Percentiles rank a stretch among this genome's conserved stretches.
These are phyloP conservation scores for Brachyhypopomus occidentalis DNA, from an alignment of 2,113 vertebrate species.

Conservation along the genomic window DNA sequence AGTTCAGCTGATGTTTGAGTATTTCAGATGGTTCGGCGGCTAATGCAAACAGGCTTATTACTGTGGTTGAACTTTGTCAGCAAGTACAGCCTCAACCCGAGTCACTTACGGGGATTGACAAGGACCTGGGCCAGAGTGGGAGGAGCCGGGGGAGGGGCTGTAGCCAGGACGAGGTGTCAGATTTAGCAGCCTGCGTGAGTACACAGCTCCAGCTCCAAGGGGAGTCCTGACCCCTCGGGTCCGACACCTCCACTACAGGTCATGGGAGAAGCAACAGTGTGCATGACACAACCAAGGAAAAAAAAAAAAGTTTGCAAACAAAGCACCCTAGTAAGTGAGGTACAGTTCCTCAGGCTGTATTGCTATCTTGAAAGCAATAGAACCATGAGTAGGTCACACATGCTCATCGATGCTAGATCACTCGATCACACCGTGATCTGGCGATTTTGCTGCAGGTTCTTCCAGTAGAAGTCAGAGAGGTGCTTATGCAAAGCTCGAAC, in stretches of 20 bases:
- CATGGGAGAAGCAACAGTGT: conserved; percentile 47
- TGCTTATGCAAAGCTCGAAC: neutral
- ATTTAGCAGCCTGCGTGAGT: conserved; percentile 47
- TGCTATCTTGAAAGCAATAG: too few relatives aligned
- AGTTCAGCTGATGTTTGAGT: neutral
- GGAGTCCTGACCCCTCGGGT: conserved; percentile 40
- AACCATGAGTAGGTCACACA: too few relatives aligned
- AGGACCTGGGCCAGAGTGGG: neutral
- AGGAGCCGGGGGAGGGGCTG: conserved; percentile 35
- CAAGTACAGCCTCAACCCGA: neutral
- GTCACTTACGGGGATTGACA: conserved; percentile 11
- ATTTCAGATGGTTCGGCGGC: neutral
- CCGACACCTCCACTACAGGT: conserved; percentile 52
- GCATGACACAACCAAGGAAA: neutral
- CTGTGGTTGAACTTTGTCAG: neutral
- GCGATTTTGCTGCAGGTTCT: neutral
- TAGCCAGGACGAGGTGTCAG: conserved; percentile 47
- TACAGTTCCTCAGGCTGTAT: neutral
- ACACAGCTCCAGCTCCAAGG: conserved; percentile 15
- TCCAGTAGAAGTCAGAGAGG: too few relatives aligned
- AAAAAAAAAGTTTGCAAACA: neutral
- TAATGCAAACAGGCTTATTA: neutral
- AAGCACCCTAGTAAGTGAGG: neutral
- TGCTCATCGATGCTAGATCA: too few relatives aligned
- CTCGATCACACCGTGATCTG: neutral